Evolutionary conservation across 2,888 invertebrate species (phyloP), one percentile per base, ranked within the genome.

Genomic region (Deilephila porcellus): DNA sequence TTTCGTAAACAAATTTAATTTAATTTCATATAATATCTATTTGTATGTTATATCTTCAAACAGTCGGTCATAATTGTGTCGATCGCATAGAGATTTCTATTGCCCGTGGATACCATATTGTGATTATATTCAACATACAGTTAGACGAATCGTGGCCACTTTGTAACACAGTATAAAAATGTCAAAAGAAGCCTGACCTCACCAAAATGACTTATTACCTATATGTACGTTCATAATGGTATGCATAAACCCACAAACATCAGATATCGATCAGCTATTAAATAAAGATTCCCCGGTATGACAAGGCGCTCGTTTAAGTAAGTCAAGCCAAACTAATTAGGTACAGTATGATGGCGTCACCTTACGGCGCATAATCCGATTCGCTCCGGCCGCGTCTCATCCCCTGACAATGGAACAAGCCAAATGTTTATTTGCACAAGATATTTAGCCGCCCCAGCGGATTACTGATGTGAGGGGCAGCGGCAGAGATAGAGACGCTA

Each of bases 391-490:
- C 83, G 81, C 86, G 85, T 86, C 83, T 89, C 88, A 85, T 89
- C 90, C 91, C 91, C 83, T 86, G 86, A 91, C 92, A 93, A 93
- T 91, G 86, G 88, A 85, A 88, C 88, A 87, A 88, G 88, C 91
- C 85, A 82, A 91, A 93, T 93, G 93, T 94, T 94, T 94, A 93
- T 94, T 94, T 94, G 93, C 92, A 93, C 94, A 94, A 94, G 93
- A 93, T 93, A 93, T 94, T 94, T 93, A 93, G 93, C 90, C 93
- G 93, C 93, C 93, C 93, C 88, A 90, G 82, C 91, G 91, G 93
- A 93, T 94, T 92, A 93, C 90, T 87, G 88, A 87, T 85, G 86
- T 87, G 88, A 89, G 91, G 92, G 91, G 90, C 80, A 82, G 83
- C 78, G 78, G 81, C 81, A 84, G 83, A 91, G 92, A 93, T 92